These are phyloP conservation scores for Drosophila elegans DNA, from an alignment of 1,140 invertebrate genomes.

Conservation along the genomic window DNA sequence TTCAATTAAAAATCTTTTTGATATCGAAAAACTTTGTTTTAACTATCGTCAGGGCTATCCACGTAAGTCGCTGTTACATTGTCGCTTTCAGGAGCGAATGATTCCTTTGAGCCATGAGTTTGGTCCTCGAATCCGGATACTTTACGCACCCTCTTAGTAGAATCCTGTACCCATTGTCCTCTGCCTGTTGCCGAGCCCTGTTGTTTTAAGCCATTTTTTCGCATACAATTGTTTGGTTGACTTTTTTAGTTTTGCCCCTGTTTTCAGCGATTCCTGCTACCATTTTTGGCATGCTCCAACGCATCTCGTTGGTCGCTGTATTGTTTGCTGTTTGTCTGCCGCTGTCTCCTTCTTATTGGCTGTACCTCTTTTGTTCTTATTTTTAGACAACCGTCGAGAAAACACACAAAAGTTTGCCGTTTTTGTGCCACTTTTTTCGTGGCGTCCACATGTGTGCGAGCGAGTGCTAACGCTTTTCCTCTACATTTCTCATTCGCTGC, in stretches of 20 bases:
- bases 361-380: constrained; percentile 62
- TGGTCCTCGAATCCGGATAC: not conserved
- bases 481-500: constrained; percentile 80
- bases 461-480: constrained; percentile 55
- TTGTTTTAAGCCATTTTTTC: constrained; percentile 18
- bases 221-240: constrained; percentile 25
- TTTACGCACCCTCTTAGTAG: not conserved
- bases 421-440: constrained; percentile 39
- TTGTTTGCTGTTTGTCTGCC: constrained; percentile 68
- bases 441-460: constrained; percentile 37
- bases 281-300: constrained; percentile 3
- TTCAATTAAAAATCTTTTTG: too few relatives aligned
- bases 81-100: not conserved
- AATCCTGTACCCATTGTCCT: not conserved
- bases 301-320: constrained; percentile 17
- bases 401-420: constrained; percentile 73
- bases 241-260: constrained; percentile 24
- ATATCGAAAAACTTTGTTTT: too few relatives aligned
- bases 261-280: not conserved
- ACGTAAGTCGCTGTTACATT: not conserved
- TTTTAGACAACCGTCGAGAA: constrained; percentile 71
- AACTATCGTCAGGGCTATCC: too few relatives aligned
- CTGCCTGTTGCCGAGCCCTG: constrained; percentile 12
- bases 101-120: not conserved
- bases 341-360: constrained; percentile 63